Evolutionary conservation across 2,113 vertebrate species (phyloP).

Genomic region (Cyprinus carpio): DNA sequence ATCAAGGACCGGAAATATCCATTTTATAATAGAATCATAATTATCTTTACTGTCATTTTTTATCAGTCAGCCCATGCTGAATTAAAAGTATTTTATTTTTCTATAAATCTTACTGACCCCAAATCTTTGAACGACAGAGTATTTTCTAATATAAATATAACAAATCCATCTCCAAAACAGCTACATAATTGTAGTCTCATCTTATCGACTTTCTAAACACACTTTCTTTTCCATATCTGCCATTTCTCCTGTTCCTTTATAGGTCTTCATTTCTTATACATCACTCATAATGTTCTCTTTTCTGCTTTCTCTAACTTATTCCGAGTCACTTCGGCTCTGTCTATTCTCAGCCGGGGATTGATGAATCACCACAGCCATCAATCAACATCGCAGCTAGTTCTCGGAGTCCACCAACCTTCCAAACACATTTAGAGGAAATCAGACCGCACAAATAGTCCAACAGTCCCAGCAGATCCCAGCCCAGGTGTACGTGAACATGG

Average conservation of each 20-base stretch:
- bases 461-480: not conserved
- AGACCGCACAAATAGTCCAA: not conserved
- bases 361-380: slow-evolving; percentile 30
- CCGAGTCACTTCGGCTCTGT: not conserved
- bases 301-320: slow-evolving; percentile 17
- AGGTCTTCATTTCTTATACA: slow-evolving; percentile 32
- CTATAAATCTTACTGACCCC: not conserved
- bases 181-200: not conserved
- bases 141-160: not conserved
- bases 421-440: slow-evolving; percentile 16
- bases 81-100: not conserved
- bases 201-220: not conserved
- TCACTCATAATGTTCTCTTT: slow-evolving; percentile 1
- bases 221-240: slow-evolving; percentile 16
- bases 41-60: not conserved
- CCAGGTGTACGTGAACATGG: slow-evolving; percentile 22
- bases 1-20: too few relatives aligned
- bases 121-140: not conserved
- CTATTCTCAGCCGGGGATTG: not conserved
- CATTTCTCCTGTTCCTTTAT: slow-evolving; percentile 14
- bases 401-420: slow-evolving; percentile 4
- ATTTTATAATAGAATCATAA: too few relatives aligned
- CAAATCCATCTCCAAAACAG: not conserved
- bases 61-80: not conserved
- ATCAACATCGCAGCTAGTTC: not conserved